Percentiles rank a stretch among this genome's conserved stretches.
These are phyloP conservation scores for Agapostemon virescens DNA, from an alignment of 2,888 invertebrate species.

Conservation along the genomic window DNA sequence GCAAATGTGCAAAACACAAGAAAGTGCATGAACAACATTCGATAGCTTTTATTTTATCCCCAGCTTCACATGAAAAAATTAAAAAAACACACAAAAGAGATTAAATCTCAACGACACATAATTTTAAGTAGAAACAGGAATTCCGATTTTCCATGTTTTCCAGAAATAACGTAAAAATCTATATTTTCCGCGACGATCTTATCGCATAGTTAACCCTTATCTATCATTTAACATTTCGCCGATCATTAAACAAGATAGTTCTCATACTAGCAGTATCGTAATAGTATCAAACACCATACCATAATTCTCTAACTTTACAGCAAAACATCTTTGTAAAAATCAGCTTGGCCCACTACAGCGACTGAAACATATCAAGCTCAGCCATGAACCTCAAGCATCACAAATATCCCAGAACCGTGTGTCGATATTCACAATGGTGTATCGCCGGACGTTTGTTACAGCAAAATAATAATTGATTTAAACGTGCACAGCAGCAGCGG, in stretches of 20 bases:
- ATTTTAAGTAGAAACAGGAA: neutral
- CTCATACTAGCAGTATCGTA: neutral
- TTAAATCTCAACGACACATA: neutral
- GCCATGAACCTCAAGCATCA: constrained; percentile 1
- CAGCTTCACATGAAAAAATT: neutral
- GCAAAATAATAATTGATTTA: neutral
- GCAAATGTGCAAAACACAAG: neutral
- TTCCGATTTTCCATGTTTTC: neutral
- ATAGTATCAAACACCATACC: constrained; percentile 2
- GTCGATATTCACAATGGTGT: neutral
- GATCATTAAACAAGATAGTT: neutral
- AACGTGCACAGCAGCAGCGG: neutral
- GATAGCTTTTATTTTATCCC: neutral
- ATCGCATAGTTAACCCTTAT: neutral
- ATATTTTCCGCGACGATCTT: neutral
- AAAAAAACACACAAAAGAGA: neutral
- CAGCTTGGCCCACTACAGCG: neutral
- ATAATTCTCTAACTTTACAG: constrained; percentile 12
- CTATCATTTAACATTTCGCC: neutral
- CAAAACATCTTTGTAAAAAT: constrained; percentile 9
- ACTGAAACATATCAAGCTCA: constrained; percentile 3
- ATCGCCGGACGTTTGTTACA: neutral
- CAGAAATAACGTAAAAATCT: neutral
- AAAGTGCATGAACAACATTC: neutral
- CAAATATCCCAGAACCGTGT: neutral